Conservation (phyloP, 2,888 invertebrate genomes). For the Pseudanteris insignis region DNA sequence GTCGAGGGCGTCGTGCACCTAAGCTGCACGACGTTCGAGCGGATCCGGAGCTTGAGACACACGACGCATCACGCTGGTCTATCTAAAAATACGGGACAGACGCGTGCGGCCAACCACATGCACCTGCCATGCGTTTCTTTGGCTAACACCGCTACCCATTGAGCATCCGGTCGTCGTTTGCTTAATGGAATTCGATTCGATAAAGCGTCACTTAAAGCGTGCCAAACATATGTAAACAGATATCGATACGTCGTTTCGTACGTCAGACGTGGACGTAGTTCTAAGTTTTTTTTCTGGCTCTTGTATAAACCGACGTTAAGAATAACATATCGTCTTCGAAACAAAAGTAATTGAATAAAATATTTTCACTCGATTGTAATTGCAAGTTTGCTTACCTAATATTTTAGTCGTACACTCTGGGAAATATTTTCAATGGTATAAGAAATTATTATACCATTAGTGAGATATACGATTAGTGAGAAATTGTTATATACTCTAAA, state of each 20-base stretch:
- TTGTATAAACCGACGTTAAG: too few relatives aligned
- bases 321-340: too few relatives aligned
- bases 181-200: slow-evolving; percentile 34
- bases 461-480: too few relatives aligned
- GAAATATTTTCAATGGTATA: too few relatives aligned
- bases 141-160: not conserved
- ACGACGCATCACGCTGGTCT: not conserved
- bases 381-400: too few relatives aligned
- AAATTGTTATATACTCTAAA: too few relatives aligned
- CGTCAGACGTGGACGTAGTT: not conserved
- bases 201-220: slow-evolving; percentile 23
- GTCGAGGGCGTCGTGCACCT: too few relatives aligned
- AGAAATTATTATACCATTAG: too few relatives aligned
- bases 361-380: too few relatives aligned
- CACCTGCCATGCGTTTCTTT: slow-evolving; percentile 25
- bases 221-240: slow-evolving; percentile 36
- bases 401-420: too few relatives aligned
- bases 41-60: not conserved
- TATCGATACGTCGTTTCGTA: slow-evolving; percentile 12
- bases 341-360: too few relatives aligned
- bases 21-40: too few relatives aligned
- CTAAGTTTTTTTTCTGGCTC: not conserved
- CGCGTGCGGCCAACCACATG: slow-evolving; percentile 18
- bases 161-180: slow-evolving; percentile 22
- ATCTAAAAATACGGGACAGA: slow-evolving; percentile 25